These are phyloP conservation scores for Nettapus auritus DNA, from an alignment of 2,113 vertebrate genomes.

Conservation along the genomic window DNA sequence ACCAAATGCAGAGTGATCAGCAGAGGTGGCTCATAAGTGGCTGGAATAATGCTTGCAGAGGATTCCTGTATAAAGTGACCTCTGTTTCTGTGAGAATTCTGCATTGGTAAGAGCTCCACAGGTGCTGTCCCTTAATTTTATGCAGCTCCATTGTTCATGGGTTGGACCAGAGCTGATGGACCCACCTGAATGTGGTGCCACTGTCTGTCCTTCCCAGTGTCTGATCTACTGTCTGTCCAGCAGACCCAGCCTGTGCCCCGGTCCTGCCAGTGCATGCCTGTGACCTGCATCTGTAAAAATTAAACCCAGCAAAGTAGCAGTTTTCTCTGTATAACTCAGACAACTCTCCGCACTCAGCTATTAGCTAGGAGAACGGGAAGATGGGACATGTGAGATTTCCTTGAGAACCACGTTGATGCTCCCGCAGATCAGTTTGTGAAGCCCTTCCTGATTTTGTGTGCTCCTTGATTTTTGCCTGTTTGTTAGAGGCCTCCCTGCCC, in stretches of 20 bases:
- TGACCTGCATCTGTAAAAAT: not conserved
- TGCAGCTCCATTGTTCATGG: not conserved
- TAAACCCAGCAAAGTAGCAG: no score
- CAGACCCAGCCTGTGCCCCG: not conserved
- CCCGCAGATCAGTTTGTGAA: not conserved
- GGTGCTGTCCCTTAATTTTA: not conserved
- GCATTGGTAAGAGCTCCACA: not conserved
- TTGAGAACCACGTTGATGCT: not conserved
- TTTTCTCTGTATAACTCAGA: not conserved
- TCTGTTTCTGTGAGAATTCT: not conserved
- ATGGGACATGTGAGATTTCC: not conserved
- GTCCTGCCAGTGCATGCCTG: not conserved
- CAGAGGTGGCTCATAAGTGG: not conserved
- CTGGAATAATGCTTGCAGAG: not conserved
- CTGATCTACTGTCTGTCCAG: not conserved
- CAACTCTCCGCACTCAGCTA: not conserved
- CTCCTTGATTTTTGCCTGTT: not conserved
- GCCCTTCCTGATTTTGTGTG: not conserved
- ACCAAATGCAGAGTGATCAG: not conserved
- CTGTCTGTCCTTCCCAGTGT: rapidly evolving
- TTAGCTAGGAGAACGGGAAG: not conserved
- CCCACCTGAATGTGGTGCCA: not conserved
- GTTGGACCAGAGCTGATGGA: not conserved
- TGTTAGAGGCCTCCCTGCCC: not conserved
- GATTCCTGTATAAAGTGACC: not conserved